These are phyloP conservation scores for Stenodera caucasica DNA, from an alignment of 2,888 invertebrate genomes.

Conservation along the genomic window DNA sequence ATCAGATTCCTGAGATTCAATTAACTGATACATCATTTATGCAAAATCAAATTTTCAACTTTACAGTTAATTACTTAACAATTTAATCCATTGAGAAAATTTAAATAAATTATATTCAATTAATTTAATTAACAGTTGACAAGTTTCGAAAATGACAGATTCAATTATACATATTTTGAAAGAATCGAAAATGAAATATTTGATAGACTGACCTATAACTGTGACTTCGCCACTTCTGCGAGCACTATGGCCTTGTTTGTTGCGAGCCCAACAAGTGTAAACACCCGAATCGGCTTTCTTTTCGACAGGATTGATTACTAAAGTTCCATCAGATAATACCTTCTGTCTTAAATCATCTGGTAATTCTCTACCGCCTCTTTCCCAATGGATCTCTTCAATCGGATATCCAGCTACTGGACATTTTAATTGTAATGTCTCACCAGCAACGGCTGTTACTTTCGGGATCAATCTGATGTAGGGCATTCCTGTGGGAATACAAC, in stretches of 20 bases:
- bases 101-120: background rate
- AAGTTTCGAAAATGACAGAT: background rate
- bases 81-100: background rate
- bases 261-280: conserved; percentile 79
- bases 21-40: background rate
- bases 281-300: conserved; percentile 74
- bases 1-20: background rate
- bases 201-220: conserved; percentile 70
- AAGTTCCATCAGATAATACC: conserved; percentile 71
- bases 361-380: conserved; percentile 70
- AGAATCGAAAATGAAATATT: too few relatives aligned
- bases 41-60: background rate
- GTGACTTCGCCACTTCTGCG: conserved; percentile 73
- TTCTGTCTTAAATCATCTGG: conserved; percentile 81
- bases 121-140: background rate
- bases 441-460: conserved; percentile 80
- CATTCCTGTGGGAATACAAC: conserved; percentile 60
- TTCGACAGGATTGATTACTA: conserved; percentile 75
- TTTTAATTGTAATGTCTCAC: conserved; percentile 71
- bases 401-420: conserved; percentile 85
- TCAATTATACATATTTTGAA: too few relatives aligned
- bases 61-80: background rate
- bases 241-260: conserved; percentile 76
- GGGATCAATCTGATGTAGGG: conserved; percentile 79
- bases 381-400: conserved; percentile 79